Percentiles rank a stretch among this genome's conserved stretches.
Conservation (phyloP, 2,888 invertebrate genomes). For the Tortricodes alternella region DNA sequence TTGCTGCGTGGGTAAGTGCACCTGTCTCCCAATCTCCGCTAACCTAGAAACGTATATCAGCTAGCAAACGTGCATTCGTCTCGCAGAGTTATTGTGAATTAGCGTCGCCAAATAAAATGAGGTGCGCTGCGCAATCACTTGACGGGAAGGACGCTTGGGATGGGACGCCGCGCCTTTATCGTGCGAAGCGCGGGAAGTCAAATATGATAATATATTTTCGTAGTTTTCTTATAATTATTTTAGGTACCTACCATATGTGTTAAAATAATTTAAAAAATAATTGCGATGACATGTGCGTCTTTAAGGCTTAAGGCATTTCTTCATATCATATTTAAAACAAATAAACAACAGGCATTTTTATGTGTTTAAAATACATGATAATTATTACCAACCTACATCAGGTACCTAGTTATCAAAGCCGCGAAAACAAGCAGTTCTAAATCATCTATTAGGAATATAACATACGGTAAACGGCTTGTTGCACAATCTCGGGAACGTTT, state of each 20-base stretch:
- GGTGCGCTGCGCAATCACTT: conserved; percentile 2
- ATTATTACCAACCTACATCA: too few relatives aligned
- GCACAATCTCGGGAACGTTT: too few relatives aligned
- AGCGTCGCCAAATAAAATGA: conserved; percentile 21
- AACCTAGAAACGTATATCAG: conserved; percentile 4
- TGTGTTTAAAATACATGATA: too few relatives aligned
- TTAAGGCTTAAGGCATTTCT: too few relatives aligned
- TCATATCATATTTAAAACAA: too few relatives aligned
- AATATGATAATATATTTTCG: not conserved
- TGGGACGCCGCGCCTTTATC: not conserved
- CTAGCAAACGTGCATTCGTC: conserved; percentile 8
- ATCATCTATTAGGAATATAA: too few relatives aligned
- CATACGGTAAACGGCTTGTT: too few relatives aligned
- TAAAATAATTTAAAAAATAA: not conserved
- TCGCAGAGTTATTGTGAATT: conserved; percentile 20
- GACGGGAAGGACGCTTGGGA: not conserved
- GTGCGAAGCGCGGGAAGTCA: not conserved
- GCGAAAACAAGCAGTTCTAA: too few relatives aligned
- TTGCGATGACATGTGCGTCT: not conserved
- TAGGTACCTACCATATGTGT: not conserved
- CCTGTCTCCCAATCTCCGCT: conserved; percentile 14
- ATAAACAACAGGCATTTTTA: too few relatives aligned
- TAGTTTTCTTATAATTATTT: too few relatives aligned
- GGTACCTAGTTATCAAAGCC: too few relatives aligned
- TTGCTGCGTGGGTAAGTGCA: conserved; percentile 3